Base-by-base conservation (phyloP, 2,113 vertebrate genomes). In the Taxidea taxus region DNA sequence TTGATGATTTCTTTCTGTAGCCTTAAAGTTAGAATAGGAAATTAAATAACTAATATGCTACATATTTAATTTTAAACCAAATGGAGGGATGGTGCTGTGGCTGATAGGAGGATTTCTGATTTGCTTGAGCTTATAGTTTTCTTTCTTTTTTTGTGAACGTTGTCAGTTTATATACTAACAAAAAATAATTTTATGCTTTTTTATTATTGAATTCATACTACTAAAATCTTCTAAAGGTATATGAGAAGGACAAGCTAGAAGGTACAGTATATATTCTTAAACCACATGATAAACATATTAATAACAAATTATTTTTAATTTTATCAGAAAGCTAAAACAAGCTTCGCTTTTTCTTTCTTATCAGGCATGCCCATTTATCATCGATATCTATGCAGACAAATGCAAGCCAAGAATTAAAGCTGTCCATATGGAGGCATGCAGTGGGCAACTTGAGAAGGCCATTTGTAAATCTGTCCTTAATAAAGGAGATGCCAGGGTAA, bases 281-380 rank as follows among this genome's bases (percentile, higher is more conserved):
- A 42, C 77, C 34, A 66, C 31, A 51, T 49, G 64, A 81, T 78
- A 64, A 82, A 31, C 29, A 60, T 60, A 34, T 39, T 75, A 62
- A 44, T 47, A 87, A 47, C 72, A 81, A 85, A 25, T 89, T 94
- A 84, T 87, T 93, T 87, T 44, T 56, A 95, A 82, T 94, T 91
- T 37, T 91, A 10, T 44, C 29, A 60, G 39, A 91, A 96, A 42
- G 47, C 27, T 83, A 47, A 91, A 51, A 42, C 29, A 78, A 81
- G 34, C 8, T 96, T 2, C 87, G 4, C 16, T 90, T 90, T 96
- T 14, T 96, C 87, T 75, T 91, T 56, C 44, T 0, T 27, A 81
- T 18, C 98, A 99, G 99, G 99, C 99, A 2, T 99, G 99, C 37
- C 99, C 99, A 3, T 99, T 99, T 98, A 98, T 99, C 87, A 98